Percentiles rank a stretch among this genome's conserved stretches.
These are phyloP conservation scores for Periplaneta americana DNA, from an alignment of 1,140 invertebrate genomes.

Conservation along the genomic window DNA sequence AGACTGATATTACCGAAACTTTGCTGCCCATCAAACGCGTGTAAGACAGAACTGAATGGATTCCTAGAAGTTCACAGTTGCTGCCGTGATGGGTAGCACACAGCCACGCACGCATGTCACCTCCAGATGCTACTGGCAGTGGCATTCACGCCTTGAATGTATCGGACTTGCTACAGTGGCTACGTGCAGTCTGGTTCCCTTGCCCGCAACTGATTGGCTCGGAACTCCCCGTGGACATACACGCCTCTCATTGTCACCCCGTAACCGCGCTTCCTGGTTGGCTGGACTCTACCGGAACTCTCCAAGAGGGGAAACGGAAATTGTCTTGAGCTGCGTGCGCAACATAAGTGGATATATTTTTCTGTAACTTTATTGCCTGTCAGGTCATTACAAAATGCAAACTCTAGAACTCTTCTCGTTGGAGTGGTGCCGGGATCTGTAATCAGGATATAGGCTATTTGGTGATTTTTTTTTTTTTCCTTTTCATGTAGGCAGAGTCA, in stretches of 20 bases:
- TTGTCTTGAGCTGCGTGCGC: background rate
- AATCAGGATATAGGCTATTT: background rate
- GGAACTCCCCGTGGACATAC: background rate
- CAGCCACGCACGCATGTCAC: background rate
- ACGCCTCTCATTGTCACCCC: background rate
- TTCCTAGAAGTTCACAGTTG: too few relatives aligned
- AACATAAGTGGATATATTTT: background rate
- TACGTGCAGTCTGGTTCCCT: too few relatives aligned
- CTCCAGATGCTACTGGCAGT: too few relatives aligned
- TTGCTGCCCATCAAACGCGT: too few relatives aligned
- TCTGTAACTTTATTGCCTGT: background rate
- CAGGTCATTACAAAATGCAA: background rate
- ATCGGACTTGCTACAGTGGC: background rate
- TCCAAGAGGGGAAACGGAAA: background rate
- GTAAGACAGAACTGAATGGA: too few relatives aligned
- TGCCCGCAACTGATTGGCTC: background rate
- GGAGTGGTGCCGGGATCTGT: background rate
- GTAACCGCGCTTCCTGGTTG: background rate
- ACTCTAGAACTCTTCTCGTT: background rate
- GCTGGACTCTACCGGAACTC: background rate
- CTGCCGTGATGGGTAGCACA: too few relatives aligned
- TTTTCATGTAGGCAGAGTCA: background rate
- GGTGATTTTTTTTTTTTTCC: background rate
- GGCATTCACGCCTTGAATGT: background rate
- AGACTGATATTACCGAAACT: too few relatives aligned